Percentiles rank a stretch among this genome's conserved stretches.
Conservation (phyloP, 2,888 invertebrate genomes). For the Aphodius sticticus region DNA sequence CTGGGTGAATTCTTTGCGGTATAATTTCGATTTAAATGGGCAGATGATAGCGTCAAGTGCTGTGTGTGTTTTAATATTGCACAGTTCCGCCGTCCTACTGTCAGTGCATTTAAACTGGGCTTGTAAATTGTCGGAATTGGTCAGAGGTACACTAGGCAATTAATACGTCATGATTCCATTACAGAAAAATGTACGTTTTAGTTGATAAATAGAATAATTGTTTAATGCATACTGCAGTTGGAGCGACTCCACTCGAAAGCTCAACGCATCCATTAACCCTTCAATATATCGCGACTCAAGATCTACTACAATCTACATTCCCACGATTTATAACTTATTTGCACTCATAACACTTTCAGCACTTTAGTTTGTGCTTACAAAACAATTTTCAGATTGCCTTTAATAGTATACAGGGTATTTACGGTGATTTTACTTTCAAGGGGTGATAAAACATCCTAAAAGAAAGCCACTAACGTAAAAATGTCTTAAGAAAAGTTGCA, state of each 20-base stretch:
- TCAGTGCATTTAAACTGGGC: neutral
- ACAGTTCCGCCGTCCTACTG: neutral
- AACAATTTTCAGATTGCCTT: neutral
- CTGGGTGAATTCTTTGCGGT: neutral
- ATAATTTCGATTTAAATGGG: neutral
- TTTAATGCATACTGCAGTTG: neutral
- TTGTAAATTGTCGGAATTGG: neutral
- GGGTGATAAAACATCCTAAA: too few species aligned
- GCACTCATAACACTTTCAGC: neutral
- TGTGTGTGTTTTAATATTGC: conserved; percentile 4
- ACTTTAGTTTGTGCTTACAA: neutral
- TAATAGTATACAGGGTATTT: too few species aligned
- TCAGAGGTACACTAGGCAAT: neutral
- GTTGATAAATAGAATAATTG: neutral
- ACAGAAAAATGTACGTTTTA: neutral
- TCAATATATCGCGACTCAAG: neutral
- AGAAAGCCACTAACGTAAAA: too few species aligned
- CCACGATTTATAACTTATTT: neutral
- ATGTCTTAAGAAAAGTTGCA: too few species aligned
- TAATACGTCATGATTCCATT: neutral
- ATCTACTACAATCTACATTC: neutral
- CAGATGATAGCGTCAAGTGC: neutral
- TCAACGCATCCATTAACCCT: neutral
- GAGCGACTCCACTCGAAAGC: neutral
- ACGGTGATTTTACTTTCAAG: too few species aligned